Base-by-base conservation (phyloP, 2,113 vertebrate species). In the Polypterus senegalus region DNA sequence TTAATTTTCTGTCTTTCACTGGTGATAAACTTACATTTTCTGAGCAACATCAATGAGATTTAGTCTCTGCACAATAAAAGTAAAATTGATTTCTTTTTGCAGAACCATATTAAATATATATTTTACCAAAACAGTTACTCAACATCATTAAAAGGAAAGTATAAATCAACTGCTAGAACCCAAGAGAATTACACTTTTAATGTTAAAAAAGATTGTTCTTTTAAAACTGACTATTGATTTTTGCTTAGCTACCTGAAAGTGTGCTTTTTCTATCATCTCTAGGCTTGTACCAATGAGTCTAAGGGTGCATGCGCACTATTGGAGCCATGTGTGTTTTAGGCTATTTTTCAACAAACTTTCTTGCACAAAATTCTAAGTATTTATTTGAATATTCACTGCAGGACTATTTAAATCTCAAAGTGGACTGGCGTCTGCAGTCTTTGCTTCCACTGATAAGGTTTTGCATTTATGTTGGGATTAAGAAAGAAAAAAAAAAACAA, bases 331-430 rank as follows among this genome's bases (percentile, higher is more conserved):
- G 27, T 27, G 27, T 27, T 27, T 27, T 27, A 27, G 27, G 27
- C 27, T 27, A 27, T 27, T 27, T 27, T 27, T 27, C 27, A 27
- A 2, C 27, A 27, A 27, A 27, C 27, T 27, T 27, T 27, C 27
- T 27, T 27, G 27, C 27, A 27, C 27, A 27, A 27, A 27, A 27
- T 27, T 27, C 27, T 1, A 59, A 63, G 57, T 72, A 63, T 74
- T 82, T 78, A 80, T 80, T 78, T 77, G 72, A 58, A 61, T 69
- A 67, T 72, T 74, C 69, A 73, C 73, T 71, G 77, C 66, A 66
- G 68, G 74, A 70, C 70, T 63, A 77, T 66, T 63, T 54, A 68
- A 73, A 71, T 73, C 71, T 72, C 75, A 70, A 64, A 75, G 76
- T 73, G 73, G 73, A 73, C 72, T 74, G 71, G 62, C 67, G 68